phyloP scores from a whole-genome alignment of 1,140 invertebrate species.

The Drosophila trapezifrons region DNA sequence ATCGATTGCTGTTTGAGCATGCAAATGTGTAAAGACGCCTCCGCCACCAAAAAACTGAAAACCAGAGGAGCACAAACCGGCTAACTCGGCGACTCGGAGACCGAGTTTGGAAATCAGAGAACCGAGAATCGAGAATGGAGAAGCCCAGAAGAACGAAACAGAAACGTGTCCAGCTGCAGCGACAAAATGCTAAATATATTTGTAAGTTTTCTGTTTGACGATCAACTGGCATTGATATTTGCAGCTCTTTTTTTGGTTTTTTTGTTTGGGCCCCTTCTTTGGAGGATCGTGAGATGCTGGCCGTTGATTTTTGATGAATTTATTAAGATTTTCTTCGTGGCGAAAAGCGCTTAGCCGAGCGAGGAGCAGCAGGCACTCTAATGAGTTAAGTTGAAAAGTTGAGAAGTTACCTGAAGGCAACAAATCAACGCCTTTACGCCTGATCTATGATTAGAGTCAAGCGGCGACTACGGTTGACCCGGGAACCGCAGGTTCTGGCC shows the following conservation, averaged over 20 bases:
- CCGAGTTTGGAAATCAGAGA: conserved; percentile 33
- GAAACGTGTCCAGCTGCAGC: conserved; percentile 63
- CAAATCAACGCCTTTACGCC: conserved; percentile 77
- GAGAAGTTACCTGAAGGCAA: conserved; percentile 48
- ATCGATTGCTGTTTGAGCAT: conserved; percentile 82
- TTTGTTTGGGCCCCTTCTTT: conserved; percentile 23
- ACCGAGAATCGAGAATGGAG: conserved; percentile 12
- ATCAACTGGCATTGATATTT: conserved; percentile 77
- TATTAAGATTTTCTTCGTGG: conserved; percentile 74
- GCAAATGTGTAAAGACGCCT: conserved; percentile 83
- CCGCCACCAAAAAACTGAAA: conserved; percentile 59
- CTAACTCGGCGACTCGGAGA: conserved; percentile 25
- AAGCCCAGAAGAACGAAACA: conserved; percentile 24
- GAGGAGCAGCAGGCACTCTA: conserved; percentile 46
- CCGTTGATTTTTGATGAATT: conserved; percentile 79
- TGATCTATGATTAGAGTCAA: conserved; percentile 79
- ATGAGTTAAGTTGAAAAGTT: conserved; percentile 74
- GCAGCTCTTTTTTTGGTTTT: conserved; percentile 12
- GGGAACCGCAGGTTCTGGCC: conserved; percentile 45
- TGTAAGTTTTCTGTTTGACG: conserved; percentile 78
- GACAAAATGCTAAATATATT: conserved; percentile 81
- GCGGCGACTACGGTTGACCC: conserved; percentile 41
- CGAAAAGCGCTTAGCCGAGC: conserved; percentile 14
- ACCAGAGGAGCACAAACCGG: conserved; percentile 51
- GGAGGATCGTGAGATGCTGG: conserved; percentile 73